Conservation (phyloP, 2,113 vertebrate species). For the Xenopus laevis region DNA sequence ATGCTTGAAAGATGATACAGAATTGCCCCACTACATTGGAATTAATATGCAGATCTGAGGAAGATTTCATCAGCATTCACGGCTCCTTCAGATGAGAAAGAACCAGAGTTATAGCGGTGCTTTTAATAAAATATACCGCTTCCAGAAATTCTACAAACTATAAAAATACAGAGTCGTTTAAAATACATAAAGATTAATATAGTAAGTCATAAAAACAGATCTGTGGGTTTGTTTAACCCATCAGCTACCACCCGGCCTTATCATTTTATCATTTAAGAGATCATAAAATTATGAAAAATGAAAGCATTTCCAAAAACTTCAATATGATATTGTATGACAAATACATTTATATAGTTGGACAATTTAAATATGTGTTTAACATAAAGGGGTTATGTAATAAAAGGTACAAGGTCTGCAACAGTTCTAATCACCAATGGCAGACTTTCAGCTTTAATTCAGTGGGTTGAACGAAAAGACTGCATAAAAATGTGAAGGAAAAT, state of each 20-base stretch:
- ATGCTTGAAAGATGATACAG: constrained; percentile 33
- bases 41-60: constrained; percentile 48
- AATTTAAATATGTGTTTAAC: too few species aligned
- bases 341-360: too few species aligned
- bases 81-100: constrained; percentile 38
- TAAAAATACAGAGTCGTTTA: background rate
- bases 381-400: too few species aligned
- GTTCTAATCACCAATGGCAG: too few species aligned
- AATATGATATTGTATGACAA: too few species aligned
- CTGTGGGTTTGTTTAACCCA: background rate
- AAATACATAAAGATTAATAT: constrained; percentile 6
- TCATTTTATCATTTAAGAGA: too few species aligned
- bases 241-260: background rate
- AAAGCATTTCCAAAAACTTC: too few species aligned
- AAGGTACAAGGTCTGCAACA: too few species aligned
- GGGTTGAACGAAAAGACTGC: too few species aligned
- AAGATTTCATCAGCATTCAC: constrained; percentile 26
- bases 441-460: too few species aligned
- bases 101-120: constrained; percentile 4
- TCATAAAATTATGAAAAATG: too few species aligned
- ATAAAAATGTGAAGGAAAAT: too few species aligned
- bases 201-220: background rate
- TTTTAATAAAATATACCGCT: background rate
- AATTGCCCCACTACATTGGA: constrained; percentile 32
- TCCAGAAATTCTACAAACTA: background rate